phyloP scores from a whole-genome alignment of 2,113 vertebrate genomes.

The Tricholaema leucomelas region DNA sequence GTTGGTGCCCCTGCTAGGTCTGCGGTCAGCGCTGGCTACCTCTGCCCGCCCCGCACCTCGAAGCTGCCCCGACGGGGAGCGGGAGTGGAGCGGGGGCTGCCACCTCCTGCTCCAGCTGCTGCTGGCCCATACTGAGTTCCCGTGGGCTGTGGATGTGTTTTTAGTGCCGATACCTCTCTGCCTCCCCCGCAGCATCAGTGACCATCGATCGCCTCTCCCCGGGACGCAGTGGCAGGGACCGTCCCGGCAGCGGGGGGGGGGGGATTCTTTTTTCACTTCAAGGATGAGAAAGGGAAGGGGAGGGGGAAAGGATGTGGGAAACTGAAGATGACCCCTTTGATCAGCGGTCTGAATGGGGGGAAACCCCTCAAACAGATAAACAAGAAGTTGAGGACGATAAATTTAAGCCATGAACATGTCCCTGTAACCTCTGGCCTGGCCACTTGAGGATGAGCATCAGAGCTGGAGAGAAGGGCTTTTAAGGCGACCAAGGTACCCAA shows the following conservation, averaged over 20 bases:
- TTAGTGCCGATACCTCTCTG: not conserved
- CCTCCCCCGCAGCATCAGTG: not conserved
- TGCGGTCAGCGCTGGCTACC: rapidly evolving
- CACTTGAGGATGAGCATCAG: conserved; percentile 72
- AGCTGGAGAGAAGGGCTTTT: conserved; percentile 69
- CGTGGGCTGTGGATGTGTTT: not conserved
- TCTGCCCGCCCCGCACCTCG: not conserved
- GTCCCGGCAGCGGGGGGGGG: not conserved
- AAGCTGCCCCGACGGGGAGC: not conserved
- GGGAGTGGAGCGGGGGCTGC: not conserved
- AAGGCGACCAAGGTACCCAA: conserved; percentile 75
- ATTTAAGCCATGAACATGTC: conserved; percentile 87
- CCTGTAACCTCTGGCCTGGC: conserved; percentile 89
- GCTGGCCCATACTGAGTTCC: not conserved
- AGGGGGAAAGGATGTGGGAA: conserved; percentile 45
- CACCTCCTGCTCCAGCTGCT: not conserved
- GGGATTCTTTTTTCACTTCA: not conserved
- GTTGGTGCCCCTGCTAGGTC: not conserved
- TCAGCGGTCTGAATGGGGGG: conserved; percentile 71
- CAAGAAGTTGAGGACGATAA: conserved; percentile 83
- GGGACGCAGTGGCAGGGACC: not conserved
- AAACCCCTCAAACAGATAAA: conserved; percentile 40
- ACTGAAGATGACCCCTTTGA: conserved; percentile 79
- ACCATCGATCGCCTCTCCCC: not conserved
- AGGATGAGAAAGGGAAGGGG: not conserved